Evolutionary conservation across 2,113 vertebrate genomes (phyloP).

Genomic region (Poeciliopsis retropinna): DNA sequence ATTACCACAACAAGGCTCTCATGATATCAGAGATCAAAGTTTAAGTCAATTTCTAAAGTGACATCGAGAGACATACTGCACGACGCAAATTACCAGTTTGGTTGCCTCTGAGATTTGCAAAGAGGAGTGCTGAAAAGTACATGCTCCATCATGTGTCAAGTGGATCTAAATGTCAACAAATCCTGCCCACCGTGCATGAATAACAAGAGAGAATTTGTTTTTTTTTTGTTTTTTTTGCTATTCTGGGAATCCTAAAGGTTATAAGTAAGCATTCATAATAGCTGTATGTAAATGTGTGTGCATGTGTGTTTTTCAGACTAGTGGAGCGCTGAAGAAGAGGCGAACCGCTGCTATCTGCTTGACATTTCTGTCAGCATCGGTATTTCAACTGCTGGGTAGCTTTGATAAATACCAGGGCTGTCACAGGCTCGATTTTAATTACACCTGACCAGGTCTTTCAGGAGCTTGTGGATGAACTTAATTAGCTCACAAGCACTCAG

Average conservation of each 20-base stretch:
- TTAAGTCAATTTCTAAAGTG: constrained; percentile 55
- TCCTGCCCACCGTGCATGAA: constrained; percentile 57
- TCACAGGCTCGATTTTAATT: constrained; percentile 94
- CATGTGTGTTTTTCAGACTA: constrained; percentile 55
- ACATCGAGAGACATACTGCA: constrained; percentile 26
- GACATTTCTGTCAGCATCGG: constrained; percentile 96
- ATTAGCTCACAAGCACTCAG: constrained; percentile 85
- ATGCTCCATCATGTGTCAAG: constrained; percentile 55
- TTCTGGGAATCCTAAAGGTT: constrained; percentile 90
- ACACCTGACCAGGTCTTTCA: constrained; percentile 87
- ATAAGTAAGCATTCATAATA: constrained; percentile 86
- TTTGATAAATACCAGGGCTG: constrained; percentile 95
- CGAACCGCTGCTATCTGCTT: constrained; percentile 84
- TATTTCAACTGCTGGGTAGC: constrained; percentile 93
- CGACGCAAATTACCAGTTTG: constrained; percentile 52
- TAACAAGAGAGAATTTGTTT: constrained; percentile 81
- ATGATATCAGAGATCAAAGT: constrained; percentile 66
- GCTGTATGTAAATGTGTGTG: constrained; percentile 65
- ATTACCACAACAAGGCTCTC: constrained; percentile 52
- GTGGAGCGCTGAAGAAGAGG: constrained; percentile 31
- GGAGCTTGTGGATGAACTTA: constrained; percentile 85
- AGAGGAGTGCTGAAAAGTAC: constrained; percentile 29
- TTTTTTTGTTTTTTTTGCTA: constrained; percentile 51
- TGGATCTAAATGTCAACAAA: constrained; percentile 66
- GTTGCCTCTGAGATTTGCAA: constrained; percentile 46